Evolutionary conservation across 1,140 invertebrate species (phyloP).

Genomic region (Pristionchus pacificus): DNA sequence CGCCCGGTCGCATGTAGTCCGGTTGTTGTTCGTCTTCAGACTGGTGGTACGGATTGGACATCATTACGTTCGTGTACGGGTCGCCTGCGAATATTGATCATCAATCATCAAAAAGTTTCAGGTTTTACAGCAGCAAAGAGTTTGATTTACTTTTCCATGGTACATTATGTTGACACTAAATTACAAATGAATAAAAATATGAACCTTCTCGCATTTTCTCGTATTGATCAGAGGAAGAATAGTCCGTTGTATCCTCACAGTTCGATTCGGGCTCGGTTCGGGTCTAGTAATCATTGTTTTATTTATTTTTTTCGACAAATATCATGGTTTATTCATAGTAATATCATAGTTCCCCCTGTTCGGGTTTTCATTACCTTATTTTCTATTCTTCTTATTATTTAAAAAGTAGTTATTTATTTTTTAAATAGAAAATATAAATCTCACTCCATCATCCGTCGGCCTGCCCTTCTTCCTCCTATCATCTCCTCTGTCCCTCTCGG

Average conservation of each 20-base stretch:
- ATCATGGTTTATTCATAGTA: too few species aligned
- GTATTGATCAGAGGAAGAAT: slow-evolving; percentile 42
- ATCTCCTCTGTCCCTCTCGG: slow-evolving; percentile 22
- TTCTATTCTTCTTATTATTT: too few species aligned
- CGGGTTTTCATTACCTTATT: too few species aligned
- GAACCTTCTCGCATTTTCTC: slow-evolving; percentile 24
- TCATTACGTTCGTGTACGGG: slow-evolving; percentile 25
- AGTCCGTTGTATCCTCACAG: slow-evolving; percentile 46
- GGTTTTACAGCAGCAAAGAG: neutral
- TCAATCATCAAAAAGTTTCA: slow-evolving; percentile 11
- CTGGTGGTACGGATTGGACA: slow-evolving; percentile 43
- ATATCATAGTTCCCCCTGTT: too few species aligned
- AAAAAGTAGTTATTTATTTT: too few species aligned
- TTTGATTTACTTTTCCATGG: neutral
- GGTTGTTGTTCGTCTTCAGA: too few species aligned
- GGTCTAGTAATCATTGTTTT: slow-evolving; percentile 4
- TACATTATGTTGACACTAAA: too few species aligned
- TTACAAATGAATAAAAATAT: slow-evolving; percentile 1
- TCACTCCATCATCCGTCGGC: too few species aligned
- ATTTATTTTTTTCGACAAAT: neutral
- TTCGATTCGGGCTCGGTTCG: slow-evolving; percentile 42
- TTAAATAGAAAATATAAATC: too few species aligned
- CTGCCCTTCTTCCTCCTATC: too few species aligned
- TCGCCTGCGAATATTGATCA: too few species aligned
- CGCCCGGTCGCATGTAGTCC: too few species aligned